phyloP scores from a whole-genome alignment of 2,113 vertebrate species.

The Pelobates fuscus region DNA sequence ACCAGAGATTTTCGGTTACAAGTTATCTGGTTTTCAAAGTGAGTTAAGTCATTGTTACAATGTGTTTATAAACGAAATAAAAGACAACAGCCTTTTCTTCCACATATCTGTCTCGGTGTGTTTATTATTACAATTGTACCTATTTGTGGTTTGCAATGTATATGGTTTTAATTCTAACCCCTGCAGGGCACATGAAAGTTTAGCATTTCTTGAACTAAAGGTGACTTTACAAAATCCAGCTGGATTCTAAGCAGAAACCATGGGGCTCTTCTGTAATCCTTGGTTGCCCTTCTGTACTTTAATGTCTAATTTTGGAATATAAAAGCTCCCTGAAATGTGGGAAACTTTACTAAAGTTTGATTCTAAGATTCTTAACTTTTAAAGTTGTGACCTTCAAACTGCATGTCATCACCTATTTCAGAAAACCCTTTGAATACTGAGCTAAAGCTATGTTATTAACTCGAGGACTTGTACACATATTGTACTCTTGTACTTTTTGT shows the following conservation, averaged over 20 bases:
- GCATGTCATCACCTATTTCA: constrained; percentile 48
- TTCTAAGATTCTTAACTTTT: constrained; percentile 28
- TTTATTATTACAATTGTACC: too few relatives aligned
- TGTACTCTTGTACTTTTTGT: not conserved
- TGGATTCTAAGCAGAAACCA: constrained; percentile 5
- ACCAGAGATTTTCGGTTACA: too few relatives aligned
- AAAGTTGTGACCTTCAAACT: constrained; percentile 45
- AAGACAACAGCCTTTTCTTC: too few relatives aligned
- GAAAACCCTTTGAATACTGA: constrained; percentile 8
- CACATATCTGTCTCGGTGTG: too few relatives aligned
- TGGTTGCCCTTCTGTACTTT: constrained; percentile 16
- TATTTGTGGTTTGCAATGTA: too few relatives aligned
- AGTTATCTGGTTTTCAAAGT: too few relatives aligned
- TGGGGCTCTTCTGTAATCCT: constrained; percentile 10
- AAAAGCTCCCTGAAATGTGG: constrained; percentile 7
- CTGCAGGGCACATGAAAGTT: too few relatives aligned
- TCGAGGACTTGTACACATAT: not conserved
- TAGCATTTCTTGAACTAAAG: not conserved
- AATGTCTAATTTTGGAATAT: constrained; percentile 31
- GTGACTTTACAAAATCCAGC: not conserved
- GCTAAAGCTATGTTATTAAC: not conserved
- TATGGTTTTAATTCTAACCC: too few relatives aligned
- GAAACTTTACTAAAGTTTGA: constrained; percentile 19
- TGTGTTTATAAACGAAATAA: too few relatives aligned
- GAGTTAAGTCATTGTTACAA: too few relatives aligned